Base-by-base conservation (phyloP, 2,888 invertebrate species). In the Saturnia japonica region DNA sequence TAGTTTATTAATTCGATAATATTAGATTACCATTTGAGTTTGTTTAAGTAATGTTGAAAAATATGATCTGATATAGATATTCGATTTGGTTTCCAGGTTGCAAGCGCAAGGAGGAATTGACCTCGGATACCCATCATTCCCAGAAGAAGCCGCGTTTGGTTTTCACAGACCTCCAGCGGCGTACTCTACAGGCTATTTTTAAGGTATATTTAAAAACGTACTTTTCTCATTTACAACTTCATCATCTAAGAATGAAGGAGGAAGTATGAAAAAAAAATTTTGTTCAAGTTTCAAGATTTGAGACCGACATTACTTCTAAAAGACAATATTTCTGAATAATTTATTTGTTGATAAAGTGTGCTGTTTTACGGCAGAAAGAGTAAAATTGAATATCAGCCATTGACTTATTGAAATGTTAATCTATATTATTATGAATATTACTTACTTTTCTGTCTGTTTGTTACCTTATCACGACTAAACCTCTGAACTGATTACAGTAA, bases 131-230 rank as follows among this genome's bases (percentile, higher is more conserved):
- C 89, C 95, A 96, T 91, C 96, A 97, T 95, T 97, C 98, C 84
- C 99, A 99, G 94, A 99, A 99, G 96, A 99, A 99, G 94, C 99
- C 99, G 81, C 98, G 99, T 89, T 96, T 99, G 94, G 99, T 99
- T 94, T 99, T 99, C 96, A 99, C 99, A 88, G 99, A 99, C 95
- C 98, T 99, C 88, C 99, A 99, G 95, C 97, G 99, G 93, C 97
- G 99, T 95, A 99, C 99, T 91, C 97, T 99, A 92, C 99, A 99
- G 96, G 99, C 99, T 95, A 99, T 99, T 96, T 99, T 99, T 97
- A 99, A 99, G 96, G 98, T 72, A 54, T 67, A 34, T 40, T 40
- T 57, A 57, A 22, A 25, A 57, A 57, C n/a, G 16, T n/a, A 51
- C n/a, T n/a, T 51, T n/a, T 22, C 8, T 9, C 22, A 22, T 54